Evolutionary conservation across 2,797 vertebrate genomes (phyloP), one percentile per base, ranked within the genome.

Genomic region (Rhabdophis nuchalis): DNA sequence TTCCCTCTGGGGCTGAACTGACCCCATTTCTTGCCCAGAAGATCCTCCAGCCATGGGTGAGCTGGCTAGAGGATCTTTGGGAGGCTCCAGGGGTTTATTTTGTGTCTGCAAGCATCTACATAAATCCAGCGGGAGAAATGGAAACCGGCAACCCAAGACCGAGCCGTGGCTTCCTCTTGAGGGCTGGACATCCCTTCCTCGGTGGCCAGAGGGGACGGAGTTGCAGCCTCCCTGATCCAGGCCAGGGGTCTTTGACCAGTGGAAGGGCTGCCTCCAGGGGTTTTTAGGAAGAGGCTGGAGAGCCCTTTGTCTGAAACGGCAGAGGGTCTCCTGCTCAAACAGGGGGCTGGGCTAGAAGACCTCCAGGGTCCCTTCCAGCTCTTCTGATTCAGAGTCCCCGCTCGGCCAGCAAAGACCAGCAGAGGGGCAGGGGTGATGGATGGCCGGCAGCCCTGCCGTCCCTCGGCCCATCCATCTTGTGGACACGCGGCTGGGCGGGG

Each of bases 401-500:
- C 72, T 41, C 20, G 0, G 23, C n/a, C n/a, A 41, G 86, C 86
- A 23, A 57, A 57, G n/a, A 12, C 36, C 25, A 16, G 61, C 50
- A 6, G 0, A 1, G 0, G 0, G 13, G 92, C 11, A 0, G 91
- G 93, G 94, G 93, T 95, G 96, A 96, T 18, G 2, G 93, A 96
- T 93, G 53, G 32, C 68, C 77, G 58, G 95, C 93, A 94, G 91
- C 27, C 91, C 93, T 95, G 90, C 94, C 95, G 87, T 89, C 60
- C 68, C 56, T 93, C 52, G 88, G 92, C 92, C 92, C 87, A 95
- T 96, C 95, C 23, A 95, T 95, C 93, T 96, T 94, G 88, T 64
- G 92, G 94, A 89, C 2, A 36, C 32, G 89, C 0, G 0, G 95
- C 93, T 50, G 36, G 85, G 85, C 41, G 10, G 2, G 90, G 93